A percentile compares a stretch with the other conserved stretches of the same genome.
Conservation (phyloP, 2,113 vertebrate species). For the Paramisgurnus dabryanus region DNA sequence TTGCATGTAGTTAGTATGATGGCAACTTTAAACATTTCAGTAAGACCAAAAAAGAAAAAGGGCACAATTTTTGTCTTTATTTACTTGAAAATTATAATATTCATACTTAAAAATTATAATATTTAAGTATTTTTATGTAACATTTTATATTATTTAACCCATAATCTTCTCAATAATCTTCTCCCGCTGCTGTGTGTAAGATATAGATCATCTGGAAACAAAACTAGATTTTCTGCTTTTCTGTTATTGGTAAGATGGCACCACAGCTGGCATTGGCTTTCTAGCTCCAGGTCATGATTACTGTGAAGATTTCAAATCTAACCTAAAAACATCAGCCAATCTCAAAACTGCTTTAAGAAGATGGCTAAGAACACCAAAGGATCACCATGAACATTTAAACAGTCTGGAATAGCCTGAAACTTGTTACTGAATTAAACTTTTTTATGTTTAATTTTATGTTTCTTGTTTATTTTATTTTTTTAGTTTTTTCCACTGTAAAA, state of each 20-base stretch:
- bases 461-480: neutral
- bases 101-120: neutral
- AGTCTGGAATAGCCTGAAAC: conserved; percentile 10
- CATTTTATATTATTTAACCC: neutral
- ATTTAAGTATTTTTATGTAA: neutral
- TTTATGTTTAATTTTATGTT: neutral
- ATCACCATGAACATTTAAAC: neutral
- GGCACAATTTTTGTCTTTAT: neutral
- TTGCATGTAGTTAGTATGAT: too few relatives aligned
- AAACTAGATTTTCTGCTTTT: conserved; percentile 42
- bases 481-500: neutral
- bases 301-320: conserved; percentile 45
- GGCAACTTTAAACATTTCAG: too few relatives aligned
- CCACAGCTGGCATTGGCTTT: conserved; percentile 36
- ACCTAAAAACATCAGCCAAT: conserved; percentile 37
- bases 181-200: conserved; percentile 23
- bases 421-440: neutral
- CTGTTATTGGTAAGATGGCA: conserved; percentile 44
- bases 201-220: conserved; percentile 42
- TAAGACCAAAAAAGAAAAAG: neutral
- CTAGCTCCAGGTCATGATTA: conserved; percentile 39
- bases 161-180: conserved; percentile 8
- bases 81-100: conserved; percentile 4
- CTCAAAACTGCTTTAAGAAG: neutral
- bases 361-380: neutral